phyloP scores from a whole-genome alignment of 2,113 vertebrate genomes.

The Typhlomys cinereus region DNA sequence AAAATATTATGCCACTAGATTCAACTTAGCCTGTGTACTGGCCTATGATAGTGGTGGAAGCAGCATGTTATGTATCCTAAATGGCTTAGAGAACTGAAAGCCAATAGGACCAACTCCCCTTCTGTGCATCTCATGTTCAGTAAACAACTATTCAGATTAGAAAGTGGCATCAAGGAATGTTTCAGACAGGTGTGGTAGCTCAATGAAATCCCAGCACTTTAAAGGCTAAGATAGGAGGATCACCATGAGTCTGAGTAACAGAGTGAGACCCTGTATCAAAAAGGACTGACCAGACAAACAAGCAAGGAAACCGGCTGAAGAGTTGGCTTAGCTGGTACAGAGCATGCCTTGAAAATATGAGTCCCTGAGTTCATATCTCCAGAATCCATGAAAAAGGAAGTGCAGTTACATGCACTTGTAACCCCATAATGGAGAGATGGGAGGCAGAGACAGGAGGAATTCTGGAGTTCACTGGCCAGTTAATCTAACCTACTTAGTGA shows the following conservation, averaged over 20 bases:
- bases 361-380: not conserved
- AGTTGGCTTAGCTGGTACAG: not conserved
- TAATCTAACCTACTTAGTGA: not conserved
- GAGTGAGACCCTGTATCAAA: not conserved
- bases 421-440: not conserved
- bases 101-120: not conserved
- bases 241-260: not conserved
- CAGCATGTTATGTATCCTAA: not conserved
- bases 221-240: not conserved
- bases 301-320: not conserved
- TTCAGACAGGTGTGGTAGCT: not conserved
- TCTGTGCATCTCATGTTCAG: not conserved
- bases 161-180: not conserved
- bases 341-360: not conserved
- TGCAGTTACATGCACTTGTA: not conserved
- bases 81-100: not conserved
- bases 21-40: not conserved
- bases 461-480: not conserved
- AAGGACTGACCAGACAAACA: not conserved
- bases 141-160: not conserved
- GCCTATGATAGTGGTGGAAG: not conserved
- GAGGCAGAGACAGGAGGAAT: not conserved
- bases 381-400: not conserved
- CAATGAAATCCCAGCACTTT: not conserved
- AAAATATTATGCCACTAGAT: not conserved